These are phyloP conservation scores for Cosmia pyralina DNA, from an alignment of 2,888 invertebrate genomes.

Conservation along the genomic window DNA sequence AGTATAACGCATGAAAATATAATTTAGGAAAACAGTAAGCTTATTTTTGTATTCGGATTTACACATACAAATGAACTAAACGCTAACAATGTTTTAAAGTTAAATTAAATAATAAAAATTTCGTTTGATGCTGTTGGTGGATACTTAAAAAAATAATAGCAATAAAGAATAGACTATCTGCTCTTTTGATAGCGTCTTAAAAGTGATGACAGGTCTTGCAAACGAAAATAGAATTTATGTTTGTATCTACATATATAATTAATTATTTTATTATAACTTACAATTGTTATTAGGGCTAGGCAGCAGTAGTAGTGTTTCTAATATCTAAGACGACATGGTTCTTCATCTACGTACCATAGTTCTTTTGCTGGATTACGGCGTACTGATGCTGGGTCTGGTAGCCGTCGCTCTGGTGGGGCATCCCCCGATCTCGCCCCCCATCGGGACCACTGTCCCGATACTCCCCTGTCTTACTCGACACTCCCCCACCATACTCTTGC, in stretches of 20 bases:
- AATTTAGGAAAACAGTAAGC: neutral
- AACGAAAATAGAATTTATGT: neutral
- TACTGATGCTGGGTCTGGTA: constrained; percentile 74
- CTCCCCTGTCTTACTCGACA: constrained; percentile 81
- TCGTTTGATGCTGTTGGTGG: no score
- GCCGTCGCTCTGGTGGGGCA: constrained; percentile 73
- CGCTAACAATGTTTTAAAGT: neutral
- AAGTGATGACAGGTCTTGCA: neutral
- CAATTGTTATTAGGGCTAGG: neutral
- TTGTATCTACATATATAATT: neutral
- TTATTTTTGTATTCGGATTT: neutral
- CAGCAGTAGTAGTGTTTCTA: neutral
- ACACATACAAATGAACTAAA: neutral
- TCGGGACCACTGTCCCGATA: constrained; percentile 75
- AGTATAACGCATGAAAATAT: neutral
- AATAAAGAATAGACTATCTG: neutral
- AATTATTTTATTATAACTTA: neutral
- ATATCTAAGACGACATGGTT: neutral
- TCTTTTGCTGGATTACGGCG: constrained; percentile 81
- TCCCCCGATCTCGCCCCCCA: constrained; percentile 73
- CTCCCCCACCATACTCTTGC: constrained; percentile 87
- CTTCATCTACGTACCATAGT: constrained; percentile 75
- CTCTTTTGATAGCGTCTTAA: neutral
- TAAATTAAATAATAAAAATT: neutral
- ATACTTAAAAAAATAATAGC: no score